Evolutionary conservation across 2,888 invertebrate genomes (phyloP).

Genomic region (Megamerina dolium): DNA sequence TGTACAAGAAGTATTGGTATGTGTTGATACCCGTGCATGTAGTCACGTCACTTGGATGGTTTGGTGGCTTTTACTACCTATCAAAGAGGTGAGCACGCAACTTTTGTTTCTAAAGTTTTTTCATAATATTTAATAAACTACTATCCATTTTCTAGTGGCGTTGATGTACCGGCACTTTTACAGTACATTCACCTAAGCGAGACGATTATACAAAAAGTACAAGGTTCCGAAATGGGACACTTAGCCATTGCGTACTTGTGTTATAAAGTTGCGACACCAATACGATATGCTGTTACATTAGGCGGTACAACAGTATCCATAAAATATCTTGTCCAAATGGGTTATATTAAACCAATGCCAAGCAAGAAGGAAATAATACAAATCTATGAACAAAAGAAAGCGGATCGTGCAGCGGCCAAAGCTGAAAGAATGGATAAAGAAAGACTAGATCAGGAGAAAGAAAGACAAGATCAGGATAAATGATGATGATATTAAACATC

Average conservation of each 20-base stretch:
- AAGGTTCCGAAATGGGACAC: slow-evolving; percentile 77
- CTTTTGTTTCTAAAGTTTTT: not conserved
- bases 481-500: no score
- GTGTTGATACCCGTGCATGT: slow-evolving; percentile 90
- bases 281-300: slow-evolving; percentile 87
- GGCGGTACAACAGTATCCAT: slow-evolving; percentile 84
- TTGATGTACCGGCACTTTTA: slow-evolving; percentile 77
- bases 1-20: slow-evolving; percentile 96
- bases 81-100: slow-evolving; percentile 72
- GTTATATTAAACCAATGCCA: slow-evolving; percentile 79
- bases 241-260: slow-evolving; percentile 84
- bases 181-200: slow-evolving; percentile 76
- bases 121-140: not conserved
- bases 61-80: slow-evolving; percentile 78
- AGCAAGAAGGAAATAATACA: slow-evolving; percentile 60
- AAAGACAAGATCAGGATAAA: not conserved
- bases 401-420: slow-evolving; percentile 35
- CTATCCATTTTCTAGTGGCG: slow-evolving; percentile 63
- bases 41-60: slow-evolving; percentile 83
- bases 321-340: slow-evolving; percentile 69
- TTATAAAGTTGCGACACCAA: slow-evolving; percentile 88
- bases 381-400: slow-evolving; percentile 53
- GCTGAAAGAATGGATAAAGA: slow-evolving; percentile 13
- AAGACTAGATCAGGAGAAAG: not conserved
- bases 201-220: slow-evolving; percentile 66